Conservation (phyloP, 64 coral and sea anemone species). For the Stylophora pistillata region DNA sequence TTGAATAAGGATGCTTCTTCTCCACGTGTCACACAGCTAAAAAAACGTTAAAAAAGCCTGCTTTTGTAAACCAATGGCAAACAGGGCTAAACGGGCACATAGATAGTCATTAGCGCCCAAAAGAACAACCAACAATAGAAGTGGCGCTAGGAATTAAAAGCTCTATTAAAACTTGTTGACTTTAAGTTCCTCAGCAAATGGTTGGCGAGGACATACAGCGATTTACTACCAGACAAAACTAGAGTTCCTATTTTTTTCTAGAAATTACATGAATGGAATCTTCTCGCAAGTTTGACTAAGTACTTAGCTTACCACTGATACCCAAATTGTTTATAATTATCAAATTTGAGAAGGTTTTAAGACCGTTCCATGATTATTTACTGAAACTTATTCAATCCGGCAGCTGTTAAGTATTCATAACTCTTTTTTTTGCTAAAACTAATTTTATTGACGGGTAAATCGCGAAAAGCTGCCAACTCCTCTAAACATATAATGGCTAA, state of each 20-base stretch:
- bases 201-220: not conserved
- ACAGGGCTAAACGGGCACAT: not conserved
- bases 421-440: conserved; percentile 24
- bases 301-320: not conserved
- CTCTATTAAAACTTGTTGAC: conserved; percentile 23
- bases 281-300: too few relatives aligned
- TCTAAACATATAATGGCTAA: not conserved
- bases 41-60: not conserved
- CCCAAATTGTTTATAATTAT: conserved; percentile 9
- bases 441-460: conserved; percentile 28
- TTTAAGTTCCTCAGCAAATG: not conserved
- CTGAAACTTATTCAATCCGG: conserved; percentile 2
- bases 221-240: not conserved
- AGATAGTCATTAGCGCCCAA: conserved; percentile 10
- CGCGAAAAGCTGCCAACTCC: conserved; percentile 11
- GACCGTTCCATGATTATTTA: conserved; percentile 11
- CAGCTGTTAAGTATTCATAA: conserved; percentile 29
- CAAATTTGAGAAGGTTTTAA: conserved; percentile 29
- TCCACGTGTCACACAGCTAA: not conserved
- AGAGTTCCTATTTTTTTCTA: too few relatives aligned
- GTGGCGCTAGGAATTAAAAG: conserved; percentile 1
- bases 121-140: conserved; percentile 41
- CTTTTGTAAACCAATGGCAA: conserved; percentile 5
- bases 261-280: too few relatives aligned
- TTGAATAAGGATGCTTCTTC: not conserved